Conservation (phyloP, 2,888 invertebrate genomes). For the Galeruca laticollis region DNA sequence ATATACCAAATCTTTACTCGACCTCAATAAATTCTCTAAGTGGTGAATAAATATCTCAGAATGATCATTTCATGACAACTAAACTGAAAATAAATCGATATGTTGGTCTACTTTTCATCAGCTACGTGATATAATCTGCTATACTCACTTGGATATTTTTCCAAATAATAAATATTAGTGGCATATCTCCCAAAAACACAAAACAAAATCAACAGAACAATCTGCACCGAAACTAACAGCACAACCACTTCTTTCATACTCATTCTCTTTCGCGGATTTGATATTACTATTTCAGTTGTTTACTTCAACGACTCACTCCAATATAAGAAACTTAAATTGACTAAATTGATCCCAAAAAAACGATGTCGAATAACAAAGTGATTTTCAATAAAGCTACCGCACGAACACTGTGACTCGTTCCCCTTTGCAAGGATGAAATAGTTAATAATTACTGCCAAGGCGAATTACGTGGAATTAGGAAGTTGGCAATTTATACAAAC, state of each 20-base stretch:
- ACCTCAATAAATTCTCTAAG: no score
- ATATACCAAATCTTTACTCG: no score
- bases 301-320: constrained; percentile 15
- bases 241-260: constrained; percentile 48
- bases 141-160: constrained; percentile 58
- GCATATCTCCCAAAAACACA: constrained; percentile 54
- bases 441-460: constrained; percentile 33
- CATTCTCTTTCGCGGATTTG: constrained; percentile 20
- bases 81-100: no score
- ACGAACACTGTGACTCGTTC: constrained; percentile 18
- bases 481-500: constrained; percentile 30
- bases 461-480: constrained; percentile 31
- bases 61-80: no score
- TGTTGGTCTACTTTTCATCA: no score
- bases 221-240: constrained; percentile 51
- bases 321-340: constrained; percentile 26
- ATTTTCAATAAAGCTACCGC: constrained; percentile 38
- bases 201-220: constrained; percentile 55
- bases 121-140: no score
- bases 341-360: constrained; percentile 28
- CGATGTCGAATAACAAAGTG: constrained; percentile 35
- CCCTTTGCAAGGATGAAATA: constrained; percentile 24
- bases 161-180: constrained; percentile 43
- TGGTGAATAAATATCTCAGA: no score
- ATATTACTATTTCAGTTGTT: constrained; percentile 39